Percentiles rank a stretch among this genome's conserved stretches.
phyloP scores from a whole-genome alignment of 2,888 invertebrate species.

The Drymonia ruficornis region DNA sequence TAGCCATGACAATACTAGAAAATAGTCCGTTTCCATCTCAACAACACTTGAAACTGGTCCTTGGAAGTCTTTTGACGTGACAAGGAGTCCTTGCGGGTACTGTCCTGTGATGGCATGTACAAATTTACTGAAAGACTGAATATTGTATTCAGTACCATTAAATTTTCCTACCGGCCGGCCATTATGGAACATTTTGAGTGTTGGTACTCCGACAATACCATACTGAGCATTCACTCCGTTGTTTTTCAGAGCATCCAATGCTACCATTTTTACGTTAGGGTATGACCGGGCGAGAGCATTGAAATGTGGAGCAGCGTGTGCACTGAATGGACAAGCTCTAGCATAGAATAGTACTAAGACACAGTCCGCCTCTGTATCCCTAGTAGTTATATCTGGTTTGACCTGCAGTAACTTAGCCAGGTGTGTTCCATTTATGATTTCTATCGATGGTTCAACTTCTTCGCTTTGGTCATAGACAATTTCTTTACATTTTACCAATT shows the following conservation, averaged over 20 bases:
- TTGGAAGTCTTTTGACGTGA: conserved; percentile 90
- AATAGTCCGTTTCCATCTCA: conserved; percentile 91
- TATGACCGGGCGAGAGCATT: conserved; percentile 95
- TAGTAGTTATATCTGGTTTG: conserved; percentile 87
- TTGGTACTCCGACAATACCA: conserved; percentile 96
- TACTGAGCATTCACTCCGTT: conserved; percentile 95
- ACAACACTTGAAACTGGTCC: conserved; percentile 93
- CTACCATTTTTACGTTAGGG: conserved; percentile 94
- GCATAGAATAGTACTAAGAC: conserved; percentile 95
- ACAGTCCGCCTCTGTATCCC: conserved; percentile 87
- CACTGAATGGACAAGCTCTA: conserved; percentile 95
- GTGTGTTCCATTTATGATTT: conserved; percentile 89
- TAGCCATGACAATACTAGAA: conserved; percentile 92
- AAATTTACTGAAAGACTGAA: conserved; percentile 92
- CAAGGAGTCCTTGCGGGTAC: conserved; percentile 86
- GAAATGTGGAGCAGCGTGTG: conserved; percentile 94
- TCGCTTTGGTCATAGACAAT: conserved; percentile 65
- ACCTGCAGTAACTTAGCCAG: conserved; percentile 87
- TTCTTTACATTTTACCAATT: conserved; percentile 74
- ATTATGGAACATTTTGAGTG: conserved; percentile 94
- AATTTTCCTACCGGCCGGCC: conserved; percentile 93
- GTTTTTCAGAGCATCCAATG: conserved; percentile 94
- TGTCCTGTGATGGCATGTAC: conserved; percentile 90
- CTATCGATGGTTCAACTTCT: conserved; percentile 72
- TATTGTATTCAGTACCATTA: conserved; percentile 92